Conservation (phyloP, 2,113 vertebrate genomes). For the Tylochromis polylepis region DNA sequence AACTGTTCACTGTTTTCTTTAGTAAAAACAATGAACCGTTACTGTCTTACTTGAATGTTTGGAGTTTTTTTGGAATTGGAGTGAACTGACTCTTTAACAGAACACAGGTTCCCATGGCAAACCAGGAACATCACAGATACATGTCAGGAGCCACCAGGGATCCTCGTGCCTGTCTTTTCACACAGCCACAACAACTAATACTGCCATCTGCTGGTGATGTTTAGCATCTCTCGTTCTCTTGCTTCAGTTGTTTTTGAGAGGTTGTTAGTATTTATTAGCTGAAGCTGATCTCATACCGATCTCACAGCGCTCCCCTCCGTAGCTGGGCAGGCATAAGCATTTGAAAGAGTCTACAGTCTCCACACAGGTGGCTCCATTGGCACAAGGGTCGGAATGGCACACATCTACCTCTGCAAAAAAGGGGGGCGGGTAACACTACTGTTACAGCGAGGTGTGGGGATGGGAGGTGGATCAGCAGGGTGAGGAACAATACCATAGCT, state of each 20-base stretch:
- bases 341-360: conserved; percentile 90
- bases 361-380: conserved; percentile 96
- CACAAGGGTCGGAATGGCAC: conserved; percentile 92
- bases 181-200: background rate
- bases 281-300: conserved; percentile 93
- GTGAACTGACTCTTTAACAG: background rate
- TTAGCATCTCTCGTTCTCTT: background rate
- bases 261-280: conserved; percentile 87
- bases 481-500: conserved; percentile 15
- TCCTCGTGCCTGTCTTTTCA: background rate
- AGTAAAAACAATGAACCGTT: background rate
- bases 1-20: background rate
- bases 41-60: background rate
- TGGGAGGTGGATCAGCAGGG: background rate
- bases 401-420: conserved; percentile 97
- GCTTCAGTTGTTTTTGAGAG: conserved; percentile 50
- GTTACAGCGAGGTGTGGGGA: background rate
- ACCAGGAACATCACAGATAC: background rate
- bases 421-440: conserved; percentile 48
- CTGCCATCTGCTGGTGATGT: background rate
- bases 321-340: conserved; percentile 99
- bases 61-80: background rate
- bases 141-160: background rate
- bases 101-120: background rate
- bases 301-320: conserved; percentile 94